Conservation (phyloP, 2,113 vertebrate species). For the Phaethornis superciliosus region DNA sequence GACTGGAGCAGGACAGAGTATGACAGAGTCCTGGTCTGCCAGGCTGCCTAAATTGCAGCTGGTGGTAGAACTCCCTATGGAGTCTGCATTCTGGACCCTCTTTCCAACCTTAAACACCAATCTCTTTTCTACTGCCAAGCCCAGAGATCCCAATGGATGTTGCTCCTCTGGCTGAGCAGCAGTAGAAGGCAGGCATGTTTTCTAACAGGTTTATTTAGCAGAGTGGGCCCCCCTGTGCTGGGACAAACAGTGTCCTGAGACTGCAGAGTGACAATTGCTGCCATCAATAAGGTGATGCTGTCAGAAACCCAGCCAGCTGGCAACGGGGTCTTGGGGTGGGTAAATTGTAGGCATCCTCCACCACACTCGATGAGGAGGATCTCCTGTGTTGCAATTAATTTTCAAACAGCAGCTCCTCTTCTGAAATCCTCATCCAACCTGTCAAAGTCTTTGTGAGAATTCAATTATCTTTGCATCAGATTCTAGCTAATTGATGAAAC, state of each 20-base stretch:
- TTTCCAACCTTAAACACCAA: neutral
- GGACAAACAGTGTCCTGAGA: fast-evolving
- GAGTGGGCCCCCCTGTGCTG: neutral
- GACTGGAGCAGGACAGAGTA: neutral
- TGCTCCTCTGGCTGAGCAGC: neutral
- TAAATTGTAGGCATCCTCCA: neutral
- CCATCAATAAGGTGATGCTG: neutral
- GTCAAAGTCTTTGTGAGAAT: neutral
- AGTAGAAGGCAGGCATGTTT: neutral
- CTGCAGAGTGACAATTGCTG: neutral
- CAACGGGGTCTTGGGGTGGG: neutral
- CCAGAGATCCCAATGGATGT: fast-evolving
- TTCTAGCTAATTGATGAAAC: neutral
- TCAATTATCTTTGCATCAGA: neutral
- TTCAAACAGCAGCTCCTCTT: neutral
- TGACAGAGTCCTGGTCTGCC: neutral
- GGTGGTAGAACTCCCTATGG: neutral
- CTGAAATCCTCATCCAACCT: neutral
- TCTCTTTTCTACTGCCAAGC: neutral
- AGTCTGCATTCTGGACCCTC: neutral
- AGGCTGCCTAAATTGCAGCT: neutral
- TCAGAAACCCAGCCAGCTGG: neutral
- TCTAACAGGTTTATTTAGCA: neutral
- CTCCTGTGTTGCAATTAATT: neutral
- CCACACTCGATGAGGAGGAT: neutral